Evolutionary conservation across 2,888 invertebrate genomes (phyloP), one percentile per base, ranked within the genome.

Genomic region (Adelphocoris suturalis): DNA sequence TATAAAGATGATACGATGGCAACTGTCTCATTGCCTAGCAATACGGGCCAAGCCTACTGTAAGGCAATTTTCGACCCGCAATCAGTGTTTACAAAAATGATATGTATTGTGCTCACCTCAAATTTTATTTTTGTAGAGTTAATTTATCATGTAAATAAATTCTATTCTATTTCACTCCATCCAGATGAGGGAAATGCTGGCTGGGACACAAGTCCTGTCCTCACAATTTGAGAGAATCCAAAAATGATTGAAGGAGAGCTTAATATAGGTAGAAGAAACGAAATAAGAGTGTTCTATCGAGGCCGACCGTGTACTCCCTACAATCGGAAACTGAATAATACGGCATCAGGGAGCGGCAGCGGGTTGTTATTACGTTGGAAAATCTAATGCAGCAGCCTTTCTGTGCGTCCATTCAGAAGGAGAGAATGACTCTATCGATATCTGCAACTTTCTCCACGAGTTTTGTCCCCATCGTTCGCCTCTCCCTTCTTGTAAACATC

Each of bases 381-480:
- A 78, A 46, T 19, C 78, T 4, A 19, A 7, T n/a, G 46, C 5
- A 47, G 47, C n/a, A 76, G 46, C 37, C 46, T 47, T 78, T 19
- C 47, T 46, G 78, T 78, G 78, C 78, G 47, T 19, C 78, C 16
- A 78, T 37, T 47, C 19, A 47, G 16, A 76, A 76, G n/a, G 37
- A 76, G 78, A 78, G 78, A 78, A 14, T 46, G 78, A 7, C 78
- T 46, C 78, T 78, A 78, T 78, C 78, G 47, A 78, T 78, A 78
- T 78, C 78, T 78, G 46, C 78, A 28, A 78, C 78, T 78, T 78
- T 78, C 78, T 78, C 78, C 37, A 23, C 68, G 19, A 23, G 19
- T 68, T 78, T 47, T 46, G n/a, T 16, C 16, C 37, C 78, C 19
- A 37, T 37, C 37, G 37, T 37, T 37, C 16, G 78, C 16, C n/a